Evolutionary conservation across 2,888 invertebrate genomes (phyloP).

Genomic region (Pseudococcus jackbeardsleyi): DNA sequence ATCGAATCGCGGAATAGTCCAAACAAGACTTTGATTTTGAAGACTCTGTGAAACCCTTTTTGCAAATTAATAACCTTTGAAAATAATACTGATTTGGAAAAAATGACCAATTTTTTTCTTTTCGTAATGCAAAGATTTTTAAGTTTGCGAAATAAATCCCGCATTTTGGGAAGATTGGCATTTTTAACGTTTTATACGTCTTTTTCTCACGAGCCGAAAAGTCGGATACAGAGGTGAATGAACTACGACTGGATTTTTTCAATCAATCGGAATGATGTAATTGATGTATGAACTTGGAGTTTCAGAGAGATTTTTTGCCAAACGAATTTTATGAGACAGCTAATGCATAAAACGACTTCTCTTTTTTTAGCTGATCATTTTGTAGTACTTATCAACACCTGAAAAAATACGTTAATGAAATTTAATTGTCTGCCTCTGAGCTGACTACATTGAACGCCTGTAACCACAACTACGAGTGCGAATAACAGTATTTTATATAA

Average conservation of each 20-base stretch:
- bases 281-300: neutral
- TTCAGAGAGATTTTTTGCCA: no score
- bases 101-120: no score
- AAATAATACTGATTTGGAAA: no score
- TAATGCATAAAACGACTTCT: no score
- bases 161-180: neutral
- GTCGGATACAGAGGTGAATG: constrained; percentile 6
- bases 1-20: neutral
- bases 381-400: no score
- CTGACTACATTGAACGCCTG: no score
- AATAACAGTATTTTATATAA: neutral
- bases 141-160: neutral
- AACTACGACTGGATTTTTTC: neutral
- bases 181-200: neutral
- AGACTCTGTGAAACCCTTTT: neutral
- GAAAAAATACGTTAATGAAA: no score
- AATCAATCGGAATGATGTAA: neutral
- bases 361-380: no score
- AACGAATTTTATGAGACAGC: no score
- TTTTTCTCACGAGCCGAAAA: neutral
- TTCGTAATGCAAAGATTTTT: neutral
- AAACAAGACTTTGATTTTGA: neutral
- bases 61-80: no score
- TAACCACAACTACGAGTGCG: no score
- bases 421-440: no score